A percentile compares a stretch with the other conserved stretches of the same genome.
Evolutionary conservation across 2,888 invertebrate genomes (phyloP).

Genomic region (Tigriopus californicus): DNA sequence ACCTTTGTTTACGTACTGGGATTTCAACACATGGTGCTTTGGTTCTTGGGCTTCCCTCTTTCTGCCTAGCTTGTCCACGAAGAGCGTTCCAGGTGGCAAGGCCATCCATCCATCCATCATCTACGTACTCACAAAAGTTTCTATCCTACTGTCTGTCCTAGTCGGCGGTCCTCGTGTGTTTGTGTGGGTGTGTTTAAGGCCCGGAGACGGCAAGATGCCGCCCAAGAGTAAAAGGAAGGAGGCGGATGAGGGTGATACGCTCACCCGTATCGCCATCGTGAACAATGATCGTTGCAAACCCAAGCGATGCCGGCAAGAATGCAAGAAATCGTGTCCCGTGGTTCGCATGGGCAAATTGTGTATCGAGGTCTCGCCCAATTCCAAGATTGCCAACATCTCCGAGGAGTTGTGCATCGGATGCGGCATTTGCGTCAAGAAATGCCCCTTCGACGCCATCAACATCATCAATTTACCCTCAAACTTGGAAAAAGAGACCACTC

Average conservation of each 20-base stretch:
- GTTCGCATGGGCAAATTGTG: slow-evolving; percentile 98
- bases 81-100: too few relatives aligned
- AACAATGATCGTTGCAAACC: slow-evolving; percentile 97
- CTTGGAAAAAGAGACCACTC: slow-evolving; percentile 91
- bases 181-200: too few relatives aligned
- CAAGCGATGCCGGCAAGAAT: slow-evolving; percentile 94
- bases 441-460: slow-evolving; percentile 95
- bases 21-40: too few relatives aligned
- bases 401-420: slow-evolving; percentile 98
- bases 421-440: slow-evolving; percentile 99
- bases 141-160: too few relatives aligned
- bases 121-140: too few relatives aligned
- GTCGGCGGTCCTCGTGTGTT: too few relatives aligned
- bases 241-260: slow-evolving; percentile 68
- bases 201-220: slow-evolving; percentile 16
- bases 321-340: slow-evolving; percentile 95
- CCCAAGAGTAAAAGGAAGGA: slow-evolving; percentile 31
- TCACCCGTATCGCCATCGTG: slow-evolving; percentile 93
- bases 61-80: too few relatives aligned
- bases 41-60: too few relatives aligned
- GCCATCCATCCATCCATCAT: too few relatives aligned
- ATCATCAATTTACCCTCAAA: slow-evolving; percentile 98
- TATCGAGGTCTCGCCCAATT: slow-evolving; percentile 84
- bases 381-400: slow-evolving; percentile 89
- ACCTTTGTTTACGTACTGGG: too few relatives aligned